Evolutionary conservation across 2,888 invertebrate genomes (phyloP), one percentile per base, ranked within the genome.

Genomic region (Osedax fenrisi): DNA sequence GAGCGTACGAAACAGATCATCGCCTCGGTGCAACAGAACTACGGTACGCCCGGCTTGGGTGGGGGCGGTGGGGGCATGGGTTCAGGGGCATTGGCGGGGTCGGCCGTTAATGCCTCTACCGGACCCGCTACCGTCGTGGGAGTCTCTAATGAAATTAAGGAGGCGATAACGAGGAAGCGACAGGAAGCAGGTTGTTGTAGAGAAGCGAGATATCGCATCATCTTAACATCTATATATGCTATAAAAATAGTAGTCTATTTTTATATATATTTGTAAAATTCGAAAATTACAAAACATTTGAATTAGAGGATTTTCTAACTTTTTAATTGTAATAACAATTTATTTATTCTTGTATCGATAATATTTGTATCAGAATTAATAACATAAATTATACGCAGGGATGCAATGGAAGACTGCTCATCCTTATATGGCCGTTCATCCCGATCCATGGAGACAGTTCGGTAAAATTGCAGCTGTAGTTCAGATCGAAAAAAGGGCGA

Each of bases 401-500:
- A 41, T 41, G 41, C 41, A 41, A 17, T 41, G 41, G 41, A 41
- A 41, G 17, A 5, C 5, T 10, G 5, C 41, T 41, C 41, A 41
- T 17, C 41, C 41, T 41, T 41, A 41, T 17, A 41, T 17, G 41
- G 41, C 41, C 5, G 17, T 41, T 10, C 41, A 41, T 17, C 41
- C 41, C 41, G 41, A 41, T 17, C 41, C 41, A 41, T 41, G 41
- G 41, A 5, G 41, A 41, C 41, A 41, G 17, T 10, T 10, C 17
- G 17, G 17, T 41, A 5, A 17, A 41, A 41, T 41, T 41, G 10
- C 41, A 41, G n/a, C 26, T 2, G 27, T 73, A 21, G 64, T 76
- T 1, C 73, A 76, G 64, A 62, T 78, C 66, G 78, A 78, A 73
- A 76, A 76, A 68, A 26, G 76, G 25, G 78, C 78, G 23, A 76